phyloP scores from a whole-genome alignment of 35 echinoderm and acorn worm genomes.

The Stichopus chloronotus region DNA sequence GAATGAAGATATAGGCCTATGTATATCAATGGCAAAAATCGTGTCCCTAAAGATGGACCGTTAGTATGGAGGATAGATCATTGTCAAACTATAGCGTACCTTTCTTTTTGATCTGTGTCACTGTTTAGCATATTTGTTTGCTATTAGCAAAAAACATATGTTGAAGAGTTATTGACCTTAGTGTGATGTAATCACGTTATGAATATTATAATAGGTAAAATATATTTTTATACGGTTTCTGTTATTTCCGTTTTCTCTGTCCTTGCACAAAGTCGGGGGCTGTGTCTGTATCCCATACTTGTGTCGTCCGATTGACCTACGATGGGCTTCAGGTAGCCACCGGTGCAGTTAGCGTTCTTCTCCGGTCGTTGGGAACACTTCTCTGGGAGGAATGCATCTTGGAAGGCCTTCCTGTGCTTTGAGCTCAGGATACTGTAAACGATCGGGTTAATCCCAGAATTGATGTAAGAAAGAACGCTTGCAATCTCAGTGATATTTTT shows the following conservation, averaged over 20 bases:
- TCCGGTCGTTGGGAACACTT: conserved; percentile 3
- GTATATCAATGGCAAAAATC: too few species aligned
- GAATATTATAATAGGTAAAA: too few species aligned
- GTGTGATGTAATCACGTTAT: too few species aligned
- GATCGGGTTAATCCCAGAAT: conserved; percentile 63
- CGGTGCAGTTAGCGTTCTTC: conserved; percentile 3
- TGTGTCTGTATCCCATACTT: conserved; percentile 39
- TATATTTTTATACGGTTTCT: conserved; percentile 7
- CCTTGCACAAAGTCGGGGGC: conserved; percentile 16
- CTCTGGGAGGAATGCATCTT: conserved; percentile 45
- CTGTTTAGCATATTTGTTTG: too few species aligned
- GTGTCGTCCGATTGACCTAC: background rate
- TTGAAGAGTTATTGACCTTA: too few species aligned
- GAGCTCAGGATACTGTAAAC: conserved; percentile 60
- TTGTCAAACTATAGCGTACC: too few species aligned
- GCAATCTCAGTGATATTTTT: conserved; percentile 27
- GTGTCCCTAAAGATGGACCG: too few species aligned
- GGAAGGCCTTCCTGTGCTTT: conserved; percentile 46
- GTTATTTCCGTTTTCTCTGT: conserved; percentile 39
- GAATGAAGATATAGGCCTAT: too few species aligned
- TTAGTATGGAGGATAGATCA: too few species aligned
- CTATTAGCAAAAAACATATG: too few species aligned
- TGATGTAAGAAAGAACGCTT: conserved; percentile 41
- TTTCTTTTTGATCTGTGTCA: too few species aligned
- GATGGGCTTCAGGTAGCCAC: background rate